phyloP scores from a whole-genome alignment of 2,113 vertebrate genomes.

The Verasper variegatus region DNA sequence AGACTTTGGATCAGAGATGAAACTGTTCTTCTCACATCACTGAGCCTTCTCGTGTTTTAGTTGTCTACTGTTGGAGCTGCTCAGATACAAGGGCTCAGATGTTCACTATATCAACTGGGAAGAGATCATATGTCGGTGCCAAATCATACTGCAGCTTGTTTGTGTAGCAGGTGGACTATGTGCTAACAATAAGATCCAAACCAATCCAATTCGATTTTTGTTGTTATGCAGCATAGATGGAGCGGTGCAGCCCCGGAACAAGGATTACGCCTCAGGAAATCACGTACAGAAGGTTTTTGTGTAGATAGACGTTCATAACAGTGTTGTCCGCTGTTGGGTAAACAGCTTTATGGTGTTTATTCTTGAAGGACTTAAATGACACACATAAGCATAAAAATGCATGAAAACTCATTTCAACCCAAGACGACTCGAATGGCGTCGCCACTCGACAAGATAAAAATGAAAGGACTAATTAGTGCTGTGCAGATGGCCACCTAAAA shows the following conservation, averaged over 20 bases:
- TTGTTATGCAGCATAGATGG: slow-evolving; percentile 58
- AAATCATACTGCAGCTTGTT: slow-evolving; percentile 59
- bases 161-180: slow-evolving; percentile 66
- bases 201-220: slow-evolving; percentile 64
- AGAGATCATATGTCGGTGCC: slow-evolving; percentile 55
- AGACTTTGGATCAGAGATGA: not conserved
- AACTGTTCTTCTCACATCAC: not conserved
- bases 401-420: slow-evolving; percentile 37
- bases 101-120: slow-evolving; percentile 58
- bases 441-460: slow-evolving; percentile 44
- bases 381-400: slow-evolving; percentile 16
- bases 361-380: slow-evolving; percentile 8
- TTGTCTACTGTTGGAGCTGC: slow-evolving; percentile 5
- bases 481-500: slow-evolving; percentile 60
- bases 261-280: slow-evolving; percentile 57
- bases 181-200: slow-evolving; percentile 64
- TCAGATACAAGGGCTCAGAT: slow-evolving; percentile 58
- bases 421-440: slow-evolving; percentile 51
- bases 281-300: slow-evolving; percentile 34
- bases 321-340: slow-evolving; percentile 27
- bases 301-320: slow-evolving; percentile 17
- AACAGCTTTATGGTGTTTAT: slow-evolving; percentile 42
- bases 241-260: slow-evolving; percentile 32
- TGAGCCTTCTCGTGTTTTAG: slow-evolving; percentile 12
- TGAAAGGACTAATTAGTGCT: slow-evolving; percentile 57